Evolutionary conservation across 2,888 invertebrate species (phyloP).

Genomic region (Brenthis hecate): DNA sequence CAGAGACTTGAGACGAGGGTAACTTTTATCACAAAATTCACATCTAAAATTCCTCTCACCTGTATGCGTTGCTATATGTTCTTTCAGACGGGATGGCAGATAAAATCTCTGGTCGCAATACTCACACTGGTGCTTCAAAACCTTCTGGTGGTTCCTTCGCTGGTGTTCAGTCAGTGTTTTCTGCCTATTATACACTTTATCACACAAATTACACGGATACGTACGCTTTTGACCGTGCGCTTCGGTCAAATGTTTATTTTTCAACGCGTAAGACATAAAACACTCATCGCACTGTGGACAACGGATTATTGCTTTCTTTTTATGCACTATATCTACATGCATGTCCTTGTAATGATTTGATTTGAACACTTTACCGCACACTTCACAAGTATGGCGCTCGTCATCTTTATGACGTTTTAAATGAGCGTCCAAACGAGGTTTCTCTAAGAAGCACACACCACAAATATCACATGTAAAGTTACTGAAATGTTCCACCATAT

Average conservation of each 20-base stretch:
- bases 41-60: slow-evolving; percentile 82
- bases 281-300: slow-evolving; percentile 74
- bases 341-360: slow-evolving; percentile 74
- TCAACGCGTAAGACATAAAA: slow-evolving; percentile 73
- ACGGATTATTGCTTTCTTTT: slow-evolving; percentile 70
- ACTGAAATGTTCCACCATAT: slow-evolving; percentile 75
- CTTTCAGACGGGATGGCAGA: slow-evolving; percentile 67
- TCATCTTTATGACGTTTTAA: slow-evolving; percentile 73
- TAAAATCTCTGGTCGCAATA: slow-evolving; percentile 80
- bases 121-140: slow-evolving; percentile 78
- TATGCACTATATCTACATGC: slow-evolving; percentile 75
- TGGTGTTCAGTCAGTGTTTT: slow-evolving; percentile 73
- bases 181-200: slow-evolving; percentile 73
- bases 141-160: slow-evolving; percentile 70
- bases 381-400: slow-evolving; percentile 77
- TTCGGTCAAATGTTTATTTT: slow-evolving; percentile 71
- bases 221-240: slow-evolving; percentile 72
- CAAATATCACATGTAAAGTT: slow-evolving; percentile 74
- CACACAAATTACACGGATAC: slow-evolving; percentile 73
- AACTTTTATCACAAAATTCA: slow-evolving; percentile 82
- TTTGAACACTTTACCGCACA: slow-evolving; percentile 75
- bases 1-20: slow-evolving; percentile 81
- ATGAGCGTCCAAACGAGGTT: slow-evolving; percentile 75
- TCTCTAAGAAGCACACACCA: slow-evolving; percentile 75
- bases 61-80: slow-evolving; percentile 81